phyloP scores from a whole-genome alignment of 2,113 vertebrate genomes.

The Python bivittatus region DNA sequence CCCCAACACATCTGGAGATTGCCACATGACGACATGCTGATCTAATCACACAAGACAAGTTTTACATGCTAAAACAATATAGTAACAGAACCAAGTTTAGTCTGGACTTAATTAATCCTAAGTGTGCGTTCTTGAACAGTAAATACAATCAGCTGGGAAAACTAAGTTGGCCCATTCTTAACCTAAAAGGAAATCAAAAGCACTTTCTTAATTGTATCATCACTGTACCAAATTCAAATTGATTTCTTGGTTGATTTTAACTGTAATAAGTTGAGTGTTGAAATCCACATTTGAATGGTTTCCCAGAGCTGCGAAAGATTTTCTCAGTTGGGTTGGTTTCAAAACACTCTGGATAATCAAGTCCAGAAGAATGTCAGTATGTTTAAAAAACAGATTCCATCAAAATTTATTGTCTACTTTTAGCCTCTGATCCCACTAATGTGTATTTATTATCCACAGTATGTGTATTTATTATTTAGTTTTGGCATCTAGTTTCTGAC shows the following conservation, averaged over 20 bases:
- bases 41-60: not conserved
- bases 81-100: not conserved
- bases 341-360: not conserved
- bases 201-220: not conserved
- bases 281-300: too few species aligned
- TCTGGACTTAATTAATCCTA: not conserved
- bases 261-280: not conserved
- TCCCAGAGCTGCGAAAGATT: not conserved
- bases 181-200: not conserved
- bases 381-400: not conserved
- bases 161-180: not conserved
- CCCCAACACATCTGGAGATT: not conserved
- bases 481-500: not conserved
- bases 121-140: not conserved
- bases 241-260: not conserved
- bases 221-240: not conserved
- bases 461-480: not conserved
- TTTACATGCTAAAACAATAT: not conserved
- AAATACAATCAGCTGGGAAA: not conserved
- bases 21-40: not conserved
- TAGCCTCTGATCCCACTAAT: not conserved
- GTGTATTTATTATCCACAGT: fast-evolving
- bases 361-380: not conserved
- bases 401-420: not conserved
- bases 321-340: not conserved